Percentiles rank a stretch among this genome's conserved stretches.
Conservation (phyloP, 2,797 vertebrate species). For the Chelidonichthys spinosus region DNA sequence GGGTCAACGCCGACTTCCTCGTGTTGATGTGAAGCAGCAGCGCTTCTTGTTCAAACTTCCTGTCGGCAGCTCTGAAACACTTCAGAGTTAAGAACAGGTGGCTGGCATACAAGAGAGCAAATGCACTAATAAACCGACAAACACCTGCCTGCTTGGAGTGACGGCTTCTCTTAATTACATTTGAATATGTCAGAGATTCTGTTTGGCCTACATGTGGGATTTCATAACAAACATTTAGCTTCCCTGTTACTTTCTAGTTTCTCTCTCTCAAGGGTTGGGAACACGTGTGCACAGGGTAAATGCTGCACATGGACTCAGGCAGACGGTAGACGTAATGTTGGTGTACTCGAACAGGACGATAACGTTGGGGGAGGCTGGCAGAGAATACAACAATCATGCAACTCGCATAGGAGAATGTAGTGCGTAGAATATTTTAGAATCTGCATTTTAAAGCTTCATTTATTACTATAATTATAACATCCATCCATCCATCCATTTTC, state of each 20-base stretch:
- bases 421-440: neutral
- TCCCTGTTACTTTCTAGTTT: neutral
- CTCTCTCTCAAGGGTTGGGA: neutral
- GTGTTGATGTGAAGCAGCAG: slow-evolving; percentile 10
- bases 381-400: too few species aligned
- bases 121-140: slow-evolving; percentile 2
- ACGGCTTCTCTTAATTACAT: slow-evolving; percentile 11
- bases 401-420: neutral
- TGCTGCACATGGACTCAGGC: too few species aligned
- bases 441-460: neutral
- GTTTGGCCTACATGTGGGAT: neutral
- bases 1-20: neutral
- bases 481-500: too few species aligned
- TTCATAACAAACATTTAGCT: neutral
- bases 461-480: neutral
- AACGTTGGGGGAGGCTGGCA: too few species aligned
- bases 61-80: slow-evolving; percentile 2
- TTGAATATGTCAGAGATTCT: neutral
- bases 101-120: slow-evolving; percentile 21
- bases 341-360: too few species aligned
- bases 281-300: neutral
- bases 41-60: slow-evolving; percentile 24
- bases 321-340: too few species aligned
- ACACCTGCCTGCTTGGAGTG: neutral
- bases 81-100: slow-evolving; percentile 27